Base-by-base conservation (phyloP, 2,888 invertebrate species). In the Eristalis pertinax region DNA sequence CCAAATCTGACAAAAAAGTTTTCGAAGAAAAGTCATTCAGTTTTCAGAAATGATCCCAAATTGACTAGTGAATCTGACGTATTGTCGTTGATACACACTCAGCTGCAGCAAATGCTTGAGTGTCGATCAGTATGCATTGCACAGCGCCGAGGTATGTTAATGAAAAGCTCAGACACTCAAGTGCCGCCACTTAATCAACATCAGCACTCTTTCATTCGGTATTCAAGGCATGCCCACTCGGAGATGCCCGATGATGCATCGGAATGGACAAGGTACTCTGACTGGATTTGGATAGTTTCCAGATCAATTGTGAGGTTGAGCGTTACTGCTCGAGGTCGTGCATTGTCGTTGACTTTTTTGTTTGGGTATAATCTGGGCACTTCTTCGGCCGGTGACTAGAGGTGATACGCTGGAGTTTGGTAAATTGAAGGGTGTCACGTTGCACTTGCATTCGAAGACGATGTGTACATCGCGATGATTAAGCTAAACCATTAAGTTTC, bases 111-210 rank as follows among this genome's bases (percentile, higher is more conserved):
- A 50, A 8, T 50, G 50, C 7, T 50, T 2, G 19, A 19, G 0
- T 19, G 8, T 19, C 8, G 50, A 50, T 50, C 67, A 70, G 62
- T 63, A 82, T 76, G 35, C 76, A 60, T 38, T 26, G 15, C 43
- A 60, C 22, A 32, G 41, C 35, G 35, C n/a, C 10, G 35, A 38
- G 38, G 67, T 67, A 82, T 62, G 70, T 41, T 76, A 82, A 82
- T 82, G 60, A 76, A 60, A 50, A 38, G 24, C 35, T 76, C 56
- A 82, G 70, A 76, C 62, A 60, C n/a, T 67, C 56, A 19, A 67
- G 64, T 15, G 70, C 76, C 76, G 65, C 22, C 81, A 58, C 75
- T 76, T 82, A 67, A 76, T 76, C 60, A 43, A 35, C 32, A 60
- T 15, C 58, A 32, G 32, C 32, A 19, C 50, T n/a, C 32, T 24